These are phyloP conservation scores for Copidosoma floridanum DNA, from an alignment of 1,140 invertebrate genomes.

Conservation along the genomic window DNA sequence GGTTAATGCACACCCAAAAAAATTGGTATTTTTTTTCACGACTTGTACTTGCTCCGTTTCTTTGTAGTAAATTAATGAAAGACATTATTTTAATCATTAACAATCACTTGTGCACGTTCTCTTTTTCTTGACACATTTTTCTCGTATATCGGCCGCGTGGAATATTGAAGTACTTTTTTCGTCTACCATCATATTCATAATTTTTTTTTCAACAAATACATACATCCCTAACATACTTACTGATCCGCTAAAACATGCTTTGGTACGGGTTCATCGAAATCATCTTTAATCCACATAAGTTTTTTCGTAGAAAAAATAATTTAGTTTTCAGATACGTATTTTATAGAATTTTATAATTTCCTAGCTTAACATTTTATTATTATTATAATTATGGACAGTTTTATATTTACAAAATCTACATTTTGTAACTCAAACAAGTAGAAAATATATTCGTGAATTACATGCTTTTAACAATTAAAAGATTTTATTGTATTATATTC, in stretches of 20 bases:
- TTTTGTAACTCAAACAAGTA: too few relatives aligned
- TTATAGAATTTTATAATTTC: too few relatives aligned
- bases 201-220: conserved; percentile 24
- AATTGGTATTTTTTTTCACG: conserved; percentile 29
- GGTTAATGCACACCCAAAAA: too few relatives aligned
- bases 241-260: neutral
- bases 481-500: too few relatives aligned
- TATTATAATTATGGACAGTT: too few relatives aligned
- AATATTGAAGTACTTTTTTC: too few relatives aligned
- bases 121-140: conserved; percentile 11
- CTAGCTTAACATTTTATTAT: too few relatives aligned
- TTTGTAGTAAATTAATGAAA: conserved; percentile 52
- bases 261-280: conserved; percentile 6
- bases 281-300: conserved; percentile 2
- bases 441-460: too few relatives aligned
- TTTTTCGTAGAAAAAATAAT: neutral
- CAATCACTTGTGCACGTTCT: conserved; percentile 33
- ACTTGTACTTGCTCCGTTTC: conserved; percentile 38
- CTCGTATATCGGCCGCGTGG: conserved; percentile 33
- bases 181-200: too few relatives aligned
- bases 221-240: conserved; percentile 1
- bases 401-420: too few relatives aligned
- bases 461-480: too few relatives aligned
- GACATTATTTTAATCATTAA: conserved; percentile 45
- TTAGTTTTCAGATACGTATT: too few relatives aligned